Evolutionary conservation across 2,797 vertebrate species (phyloP), one percentile per base, ranked within the genome.

Genomic region (Chiroxiphia lanceolata): DNA sequence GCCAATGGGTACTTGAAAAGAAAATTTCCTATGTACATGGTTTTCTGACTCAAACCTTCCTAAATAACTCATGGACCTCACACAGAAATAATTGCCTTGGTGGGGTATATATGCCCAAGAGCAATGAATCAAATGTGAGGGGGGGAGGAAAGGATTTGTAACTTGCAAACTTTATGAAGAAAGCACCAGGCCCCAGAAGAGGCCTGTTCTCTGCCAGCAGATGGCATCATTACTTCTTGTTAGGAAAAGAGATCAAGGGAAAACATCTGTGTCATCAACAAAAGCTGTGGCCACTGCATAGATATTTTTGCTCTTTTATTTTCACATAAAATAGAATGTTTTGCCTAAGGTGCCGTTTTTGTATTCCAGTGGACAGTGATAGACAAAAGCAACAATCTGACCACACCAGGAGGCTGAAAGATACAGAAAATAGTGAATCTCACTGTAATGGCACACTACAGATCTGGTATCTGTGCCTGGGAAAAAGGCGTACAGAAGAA

Each of bases 171-270:
- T 57, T 33, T 56, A 69, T 2, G 10, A 61, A 40, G 21, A 15
- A 59, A 75, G 38, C 26, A 33, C 4, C 45, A 23, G 42, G 13
- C 20, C 29, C 19, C 65, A 72, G 45, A 47, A 60, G 29, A 5
- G 0, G 34, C 13, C 45, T 21, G 56, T 53, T 19, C 27, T 95
- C 68, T 61, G 61, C 94, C 95, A 89, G 93, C 51, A 97, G 95
- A 85, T 96, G 95, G 95, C 96, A 96, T 19, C 56, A 31, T 79
- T 57, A 65, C 33, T 85, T 87, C 85, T 95, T 31, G 5, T 54
- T 64, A 84, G 11, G 19, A 45, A 77, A 60, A 63, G 7, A 18
- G 15, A 65, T 69, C 67, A 23, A 63, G 31, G 7, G 22, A 63
- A 53, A 90, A 51, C 21, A 75, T n/a, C 29, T 19, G 9, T 56